Conservation (phyloP, 2,797 vertebrate genomes). For the Gephyroberyx darwinii region DNA sequence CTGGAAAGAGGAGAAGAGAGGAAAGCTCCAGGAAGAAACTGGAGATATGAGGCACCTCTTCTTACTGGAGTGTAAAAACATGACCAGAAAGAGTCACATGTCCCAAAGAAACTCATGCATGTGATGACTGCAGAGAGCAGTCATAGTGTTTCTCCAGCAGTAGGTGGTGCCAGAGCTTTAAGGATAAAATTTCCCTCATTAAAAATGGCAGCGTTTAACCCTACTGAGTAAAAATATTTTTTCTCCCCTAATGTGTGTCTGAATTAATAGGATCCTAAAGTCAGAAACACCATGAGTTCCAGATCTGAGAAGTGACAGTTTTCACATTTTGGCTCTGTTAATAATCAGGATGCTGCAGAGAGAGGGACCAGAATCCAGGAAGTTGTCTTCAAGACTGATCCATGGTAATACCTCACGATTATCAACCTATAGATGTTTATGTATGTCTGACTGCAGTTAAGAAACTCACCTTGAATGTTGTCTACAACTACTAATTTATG, state of each 20-base stretch:
- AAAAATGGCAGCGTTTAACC: neutral
- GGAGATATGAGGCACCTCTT: conserved; percentile 74
- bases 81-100: neutral
- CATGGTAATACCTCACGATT: too few species aligned
- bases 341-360: conserved; percentile 44
- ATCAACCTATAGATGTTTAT: too few species aligned
- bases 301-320: conserved; percentile 17
- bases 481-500: too few species aligned
- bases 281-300: too few species aligned
- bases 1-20: conserved; percentile 81
- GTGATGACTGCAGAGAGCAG: neutral
- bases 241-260: conserved; percentile 40
- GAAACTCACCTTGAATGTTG: too few species aligned
- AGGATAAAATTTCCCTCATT: neutral
- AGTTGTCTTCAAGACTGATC: too few species aligned
- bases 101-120: neutral
- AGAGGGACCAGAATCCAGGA: conserved; percentile 3
- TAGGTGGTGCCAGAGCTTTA: conserved; percentile 68
- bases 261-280: too few species aligned
- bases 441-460: too few species aligned
- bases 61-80: conserved; percentile 67
- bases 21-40: conserved; percentile 75
- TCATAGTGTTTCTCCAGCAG: conserved; percentile 37
- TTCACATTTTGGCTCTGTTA: conserved; percentile 61
- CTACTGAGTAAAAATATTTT: neutral